These are phyloP conservation scores for Lutjanus argentimaculatus DNA, from an alignment of 2,797 vertebrate species.

Conservation along the genomic window DNA sequence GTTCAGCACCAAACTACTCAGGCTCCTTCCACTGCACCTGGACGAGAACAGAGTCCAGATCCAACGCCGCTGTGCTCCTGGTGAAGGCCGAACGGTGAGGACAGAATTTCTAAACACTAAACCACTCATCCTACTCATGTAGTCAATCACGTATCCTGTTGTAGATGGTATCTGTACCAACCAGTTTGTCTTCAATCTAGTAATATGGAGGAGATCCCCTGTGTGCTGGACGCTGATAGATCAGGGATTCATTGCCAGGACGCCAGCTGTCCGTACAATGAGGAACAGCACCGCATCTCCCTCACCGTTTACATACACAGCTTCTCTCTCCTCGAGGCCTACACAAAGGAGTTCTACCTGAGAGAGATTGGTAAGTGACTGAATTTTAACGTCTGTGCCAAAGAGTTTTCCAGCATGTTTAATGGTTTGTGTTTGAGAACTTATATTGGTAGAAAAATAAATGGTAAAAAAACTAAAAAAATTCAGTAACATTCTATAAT, in stretches of 20 bases:
- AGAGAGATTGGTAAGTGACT: slow-evolving; percentile 74
- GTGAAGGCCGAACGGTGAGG: slow-evolving; percentile 79
- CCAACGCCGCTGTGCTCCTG: slow-evolving; percentile 71
- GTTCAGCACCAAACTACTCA: slow-evolving; percentile 79
- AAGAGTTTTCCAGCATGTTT: not conserved
- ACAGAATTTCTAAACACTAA: not conserved
- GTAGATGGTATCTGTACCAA: slow-evolving; percentile 4
- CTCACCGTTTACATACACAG: slow-evolving; percentile 71
- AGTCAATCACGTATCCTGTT: not conserved
- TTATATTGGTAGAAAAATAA: too few relatives aligned
- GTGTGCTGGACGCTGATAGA: slow-evolving; percentile 64
- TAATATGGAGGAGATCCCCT: slow-evolving; percentile 43
- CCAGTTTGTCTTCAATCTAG: slow-evolving; percentile 46
- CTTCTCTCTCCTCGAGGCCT: slow-evolving; percentile 63
- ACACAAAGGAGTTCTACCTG: slow-evolving; percentile 72
- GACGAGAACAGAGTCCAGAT: slow-evolving; percentile 47
- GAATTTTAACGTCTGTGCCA: not conserved
- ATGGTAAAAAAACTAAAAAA: too few relatives aligned
- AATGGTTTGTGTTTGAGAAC: too few relatives aligned
- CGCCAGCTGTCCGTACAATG: slow-evolving; percentile 53
- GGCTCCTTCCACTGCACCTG: slow-evolving; percentile 82
- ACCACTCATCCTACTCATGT: not conserved
- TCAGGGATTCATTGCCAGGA: slow-evolving; percentile 66
- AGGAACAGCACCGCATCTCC: slow-evolving; percentile 71
- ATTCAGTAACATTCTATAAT: too few relatives aligned